These are phyloP conservation scores for Fabriciana adippe DNA, from an alignment of 2,888 invertebrate genomes.

Conservation along the genomic window DNA sequence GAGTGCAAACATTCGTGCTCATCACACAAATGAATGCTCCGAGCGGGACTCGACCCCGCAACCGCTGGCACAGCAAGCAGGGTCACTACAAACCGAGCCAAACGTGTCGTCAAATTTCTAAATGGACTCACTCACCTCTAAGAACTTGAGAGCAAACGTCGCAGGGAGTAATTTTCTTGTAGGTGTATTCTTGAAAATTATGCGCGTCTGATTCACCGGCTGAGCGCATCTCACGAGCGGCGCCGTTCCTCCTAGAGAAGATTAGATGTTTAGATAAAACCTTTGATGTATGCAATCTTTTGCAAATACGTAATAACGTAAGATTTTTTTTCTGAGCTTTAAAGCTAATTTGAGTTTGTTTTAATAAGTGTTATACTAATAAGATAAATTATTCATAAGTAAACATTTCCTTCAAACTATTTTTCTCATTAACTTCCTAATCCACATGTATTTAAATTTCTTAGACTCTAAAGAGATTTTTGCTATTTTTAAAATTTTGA, in stretches of 20 bases:
- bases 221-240: slow-evolving; percentile 83
- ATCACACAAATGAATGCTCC: too few relatives aligned
- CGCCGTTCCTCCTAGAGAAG: slow-evolving; percentile 87
- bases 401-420: too few relatives aligned
- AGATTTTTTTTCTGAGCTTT: neutral
- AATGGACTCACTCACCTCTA: slow-evolving; percentile 90
- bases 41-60: too few relatives aligned
- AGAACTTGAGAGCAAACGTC: slow-evolving; percentile 96
- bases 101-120: too few relatives aligned
- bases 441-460: neutral
- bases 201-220: slow-evolving; percentile 88
- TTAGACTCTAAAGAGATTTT: neutral
- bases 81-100: too few relatives aligned
- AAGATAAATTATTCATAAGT: too few relatives aligned
- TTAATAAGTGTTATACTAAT: too few relatives aligned
- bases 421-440: too few relatives aligned
- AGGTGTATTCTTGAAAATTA: slow-evolving; percentile 96
- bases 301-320: neutral
- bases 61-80: too few relatives aligned
- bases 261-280: slow-evolving; percentile 9
- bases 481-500: slow-evolving; percentile 5
- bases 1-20: too few relatives aligned
- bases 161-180: slow-evolving; percentile 97
- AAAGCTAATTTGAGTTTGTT: too few relatives aligned
- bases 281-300: slow-evolving; percentile 3